A percentile compares a stretch with the other conserved stretches of the same genome.
Evolutionary conservation across 2,113 vertebrate species (phyloP).

Genomic region (Neogale vison): DNA sequence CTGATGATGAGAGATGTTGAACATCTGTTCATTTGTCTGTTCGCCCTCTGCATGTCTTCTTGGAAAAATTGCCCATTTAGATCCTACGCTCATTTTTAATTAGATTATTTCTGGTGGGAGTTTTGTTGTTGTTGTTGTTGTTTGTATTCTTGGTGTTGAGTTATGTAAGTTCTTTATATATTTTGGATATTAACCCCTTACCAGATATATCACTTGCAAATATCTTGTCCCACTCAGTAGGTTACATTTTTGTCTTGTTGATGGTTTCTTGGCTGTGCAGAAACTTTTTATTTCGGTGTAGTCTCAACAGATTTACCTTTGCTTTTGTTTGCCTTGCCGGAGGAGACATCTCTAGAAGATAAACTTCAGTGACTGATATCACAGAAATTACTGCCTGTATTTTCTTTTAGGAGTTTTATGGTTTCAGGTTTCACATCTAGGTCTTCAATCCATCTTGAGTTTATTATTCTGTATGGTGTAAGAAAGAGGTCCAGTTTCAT

Average conservation of each 20-base stretch:
- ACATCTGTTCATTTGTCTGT: not conserved
- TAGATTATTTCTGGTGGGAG: not conserved
- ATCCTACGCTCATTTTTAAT: not conserved
- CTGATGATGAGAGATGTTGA: not conserved
- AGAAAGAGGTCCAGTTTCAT: not conserved
- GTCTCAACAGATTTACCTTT: not conserved
- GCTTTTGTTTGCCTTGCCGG: not conserved
- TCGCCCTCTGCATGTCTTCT: not conserved
- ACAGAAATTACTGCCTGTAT: not conserved
- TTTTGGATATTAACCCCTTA: not conserved
- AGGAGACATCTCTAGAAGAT: not conserved
- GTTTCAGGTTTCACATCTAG: not conserved
- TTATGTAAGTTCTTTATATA: not conserved
- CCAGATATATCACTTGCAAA: not conserved
- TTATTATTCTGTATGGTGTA: not conserved
- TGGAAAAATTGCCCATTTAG: not conserved
- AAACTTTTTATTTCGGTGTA: not conserved
- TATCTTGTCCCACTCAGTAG: not conserved
- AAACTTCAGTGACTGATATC: not conserved
- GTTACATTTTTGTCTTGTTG: not conserved
- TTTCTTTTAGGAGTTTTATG: not conserved
- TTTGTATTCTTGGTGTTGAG: not conserved
- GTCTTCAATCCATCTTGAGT: not conserved
- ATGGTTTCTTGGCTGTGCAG: not conserved
- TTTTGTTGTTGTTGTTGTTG: no score